These are phyloP conservation scores for Aurelia sp. DNA, from an alignment of 30 jellyfish, hydroid and myxozoan genomes.

Conservation along the genomic window DNA sequence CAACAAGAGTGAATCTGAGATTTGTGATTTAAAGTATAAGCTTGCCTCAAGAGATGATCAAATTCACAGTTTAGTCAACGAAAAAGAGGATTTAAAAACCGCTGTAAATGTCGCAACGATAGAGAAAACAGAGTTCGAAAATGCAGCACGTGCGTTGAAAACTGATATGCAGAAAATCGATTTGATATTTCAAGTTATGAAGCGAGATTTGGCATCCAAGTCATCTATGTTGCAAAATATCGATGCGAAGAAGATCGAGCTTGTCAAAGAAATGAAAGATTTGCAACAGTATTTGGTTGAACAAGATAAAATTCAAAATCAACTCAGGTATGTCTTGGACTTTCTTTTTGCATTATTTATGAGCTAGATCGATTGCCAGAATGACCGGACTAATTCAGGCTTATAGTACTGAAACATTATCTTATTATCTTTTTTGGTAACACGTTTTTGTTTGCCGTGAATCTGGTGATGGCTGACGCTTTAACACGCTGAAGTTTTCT, in stretches of 20 bases:
- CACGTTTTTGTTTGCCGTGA: too few relatives aligned
- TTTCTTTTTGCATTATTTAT: too few relatives aligned
- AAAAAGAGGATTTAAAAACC: slow-evolving; percentile 30
- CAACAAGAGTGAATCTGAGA: slow-evolving; percentile 8
- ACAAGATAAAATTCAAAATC: slow-evolving; percentile 44
- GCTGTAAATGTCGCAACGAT: slow-evolving; percentile 14
- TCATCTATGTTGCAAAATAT: slow-evolving; percentile 52
- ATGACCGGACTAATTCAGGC: too few relatives aligned
- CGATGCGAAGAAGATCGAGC: slow-evolving; percentile 41
- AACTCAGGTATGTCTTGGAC: slow-evolving; percentile 32
- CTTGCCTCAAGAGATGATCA: slow-evolving; percentile 3
- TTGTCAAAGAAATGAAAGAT: slow-evolving; percentile 49
- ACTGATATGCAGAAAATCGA: slow-evolving; percentile 55
- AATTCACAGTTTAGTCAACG: not conserved
- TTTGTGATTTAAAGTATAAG: not conserved
- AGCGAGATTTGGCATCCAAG: slow-evolving; percentile 59
- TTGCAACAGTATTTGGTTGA: slow-evolving; percentile 36
- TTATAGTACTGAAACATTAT: too few relatives aligned
- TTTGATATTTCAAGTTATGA: slow-evolving; percentile 57
- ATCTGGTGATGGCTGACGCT: too few relatives aligned
- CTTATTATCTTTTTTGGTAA: too few relatives aligned
- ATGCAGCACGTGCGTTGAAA: slow-evolving; percentile 40
- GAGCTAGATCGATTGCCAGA: too few relatives aligned
- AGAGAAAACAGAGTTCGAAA: slow-evolving; percentile 51
- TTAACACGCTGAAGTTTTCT: too few relatives aligned